A percentile compares a stretch with the other conserved stretches of the same genome.
These are phyloP conservation scores for Diarsia mendica DNA, from an alignment of 2,888 invertebrate species.

Conservation along the genomic window DNA sequence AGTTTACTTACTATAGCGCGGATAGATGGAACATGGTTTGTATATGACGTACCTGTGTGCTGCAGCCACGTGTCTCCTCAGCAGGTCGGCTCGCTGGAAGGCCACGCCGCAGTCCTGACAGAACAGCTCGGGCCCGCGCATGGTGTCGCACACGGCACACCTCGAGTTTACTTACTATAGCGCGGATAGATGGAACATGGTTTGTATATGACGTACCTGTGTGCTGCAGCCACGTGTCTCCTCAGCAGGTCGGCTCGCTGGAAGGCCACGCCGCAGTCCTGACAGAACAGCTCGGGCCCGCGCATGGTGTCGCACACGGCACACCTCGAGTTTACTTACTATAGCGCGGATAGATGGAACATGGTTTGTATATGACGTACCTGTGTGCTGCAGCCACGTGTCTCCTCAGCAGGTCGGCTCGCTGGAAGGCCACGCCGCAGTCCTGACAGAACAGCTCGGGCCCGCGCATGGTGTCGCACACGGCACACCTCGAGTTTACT, in stretches of 20 bases:
- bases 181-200: neutral
- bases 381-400: conserved; percentile 91
- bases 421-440: conserved; percentile 95
- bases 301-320: conserved; percentile 69
- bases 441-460: conserved; percentile 92
- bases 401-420: conserved; percentile 93
- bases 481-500: neutral
- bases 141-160: conserved; percentile 46
- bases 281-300: conserved; percentile 91
- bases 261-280: conserved; percentile 94
- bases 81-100: conserved; percentile 94
- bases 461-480: conserved; percentile 74
- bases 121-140: conserved; percentile 88
- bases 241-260: conserved; percentile 94
- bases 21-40: neutral
- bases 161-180: neutral
- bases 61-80: conserved; percentile 92
- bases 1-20: neutral
- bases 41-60: conserved; percentile 82
- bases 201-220: conserved; percentile 76
- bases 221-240: conserved; percentile 91
- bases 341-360: neutral
- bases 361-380: conserved; percentile 64
- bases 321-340: neutral
- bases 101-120: conserved; percentile 95